Percentiles rank a stretch among this genome's conserved stretches.
phyloP scores from a whole-genome alignment of 1,140 invertebrate species.

The Heliconius eleuchia region DNA sequence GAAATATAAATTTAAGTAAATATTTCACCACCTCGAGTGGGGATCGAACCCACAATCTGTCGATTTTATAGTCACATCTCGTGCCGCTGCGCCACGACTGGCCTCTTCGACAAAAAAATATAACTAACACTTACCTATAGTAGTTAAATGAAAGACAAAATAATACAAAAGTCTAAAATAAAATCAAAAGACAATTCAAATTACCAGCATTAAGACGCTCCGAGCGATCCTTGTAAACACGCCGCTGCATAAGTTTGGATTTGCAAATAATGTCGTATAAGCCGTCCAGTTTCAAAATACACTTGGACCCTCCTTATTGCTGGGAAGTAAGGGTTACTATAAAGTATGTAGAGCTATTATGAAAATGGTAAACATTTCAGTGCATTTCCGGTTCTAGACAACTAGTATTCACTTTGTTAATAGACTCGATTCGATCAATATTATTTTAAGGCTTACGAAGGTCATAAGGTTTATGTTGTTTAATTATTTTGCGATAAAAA shows the following conservation, averaged over 20 bases:
- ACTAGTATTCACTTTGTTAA: slow-evolving; percentile 69
- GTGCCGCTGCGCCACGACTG: no score
- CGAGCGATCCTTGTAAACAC: slow-evolving; percentile 69
- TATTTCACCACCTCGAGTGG: no score
- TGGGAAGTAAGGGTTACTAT: slow-evolving; percentile 35
- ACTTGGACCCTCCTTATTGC: slow-evolving; percentile 23
- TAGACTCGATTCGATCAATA: slow-evolving; percentile 69
- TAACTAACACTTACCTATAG: no score
- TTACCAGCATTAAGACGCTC: slow-evolving; percentile 66
- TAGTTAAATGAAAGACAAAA: slow-evolving; percentile 5
- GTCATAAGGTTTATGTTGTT: not conserved
- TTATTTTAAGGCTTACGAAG: not conserved
- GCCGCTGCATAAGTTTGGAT: slow-evolving; percentile 68
- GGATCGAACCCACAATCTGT: no score
- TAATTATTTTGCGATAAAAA: not conserved
- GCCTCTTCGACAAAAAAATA: no score
- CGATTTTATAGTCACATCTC: no score
- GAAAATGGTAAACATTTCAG: slow-evolving; percentile 46
- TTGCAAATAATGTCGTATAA: slow-evolving; percentile 61
- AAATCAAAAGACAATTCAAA: slow-evolving; percentile 63
- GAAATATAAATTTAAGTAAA: no score
- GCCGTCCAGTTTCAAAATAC: slow-evolving; percentile 45
- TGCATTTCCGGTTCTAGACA: slow-evolving; percentile 53
- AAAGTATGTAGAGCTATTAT: not conserved
- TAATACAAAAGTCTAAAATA: slow-evolving; percentile 42